Evolutionary conservation across 2,797 vertebrate species (phyloP).

Genomic region (Neosilurus hyrtlii): DNA sequence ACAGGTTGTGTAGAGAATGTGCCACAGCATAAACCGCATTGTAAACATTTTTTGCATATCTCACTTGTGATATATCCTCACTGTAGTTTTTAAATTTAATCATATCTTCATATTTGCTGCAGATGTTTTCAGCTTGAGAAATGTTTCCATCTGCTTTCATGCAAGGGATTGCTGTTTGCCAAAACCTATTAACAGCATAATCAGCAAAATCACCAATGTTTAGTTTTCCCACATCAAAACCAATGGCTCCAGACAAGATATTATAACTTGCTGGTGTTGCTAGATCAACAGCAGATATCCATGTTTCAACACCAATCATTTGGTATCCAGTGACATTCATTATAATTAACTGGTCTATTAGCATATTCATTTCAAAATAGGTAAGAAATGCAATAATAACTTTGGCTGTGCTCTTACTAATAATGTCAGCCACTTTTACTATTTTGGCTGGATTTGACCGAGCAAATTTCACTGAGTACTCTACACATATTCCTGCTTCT

Average conservation of each 20-base stretch:
- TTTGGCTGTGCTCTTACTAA: conserved; percentile 61
- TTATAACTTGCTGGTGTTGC: conserved; percentile 67
- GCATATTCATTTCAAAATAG: conserved; percentile 67
- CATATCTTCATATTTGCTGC: conserved; percentile 72
- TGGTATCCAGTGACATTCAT: conserved; percentile 69
- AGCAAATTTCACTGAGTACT: conserved; percentile 69
- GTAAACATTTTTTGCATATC: conserved; percentile 20
- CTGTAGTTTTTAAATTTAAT: conserved; percentile 75
- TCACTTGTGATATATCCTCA: conserved; percentile 58
- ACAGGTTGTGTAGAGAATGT: conserved; percentile 26
- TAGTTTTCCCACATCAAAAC: conserved; percentile 69
- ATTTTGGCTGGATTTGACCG: conserved; percentile 65
- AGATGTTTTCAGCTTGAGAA: conserved; percentile 39
- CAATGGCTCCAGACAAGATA: conserved; percentile 69
- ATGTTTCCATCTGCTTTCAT: no score
- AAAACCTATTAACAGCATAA: conserved; percentile 66
- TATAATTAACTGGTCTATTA: conserved; percentile 65
- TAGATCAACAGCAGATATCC: conserved; percentile 72
- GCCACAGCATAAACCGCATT: conserved; percentile 29
- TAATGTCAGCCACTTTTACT: conserved; percentile 66
- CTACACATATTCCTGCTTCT: conserved; percentile 69
- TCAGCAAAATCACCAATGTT: conserved; percentile 61
- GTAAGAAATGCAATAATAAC: conserved; percentile 70
- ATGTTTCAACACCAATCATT: conserved; percentile 69
- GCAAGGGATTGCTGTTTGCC: conserved; percentile 65